Evolutionary conservation across 2,113 vertebrate species (phyloP).

Genomic region (Ictidomys tridecemlineatus): DNA sequence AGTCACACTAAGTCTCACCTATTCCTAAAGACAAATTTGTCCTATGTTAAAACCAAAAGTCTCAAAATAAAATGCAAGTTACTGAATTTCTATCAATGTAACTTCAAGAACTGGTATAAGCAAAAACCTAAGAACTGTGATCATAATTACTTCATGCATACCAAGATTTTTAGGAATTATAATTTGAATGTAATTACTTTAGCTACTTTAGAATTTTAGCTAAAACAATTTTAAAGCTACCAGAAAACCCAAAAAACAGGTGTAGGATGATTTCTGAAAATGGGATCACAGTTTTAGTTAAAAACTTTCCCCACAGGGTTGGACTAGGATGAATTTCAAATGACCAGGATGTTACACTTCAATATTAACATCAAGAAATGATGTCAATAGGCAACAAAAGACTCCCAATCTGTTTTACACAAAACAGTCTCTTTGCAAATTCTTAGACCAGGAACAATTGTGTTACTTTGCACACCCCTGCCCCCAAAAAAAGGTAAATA

Average conservation of each 20-base stretch:
- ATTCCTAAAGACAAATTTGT: background rate
- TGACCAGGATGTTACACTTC: background rate
- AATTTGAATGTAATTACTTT: slow-evolving; percentile 32
- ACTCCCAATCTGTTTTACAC: slow-evolving; percentile 41
- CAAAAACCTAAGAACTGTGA: slow-evolving; percentile 11
- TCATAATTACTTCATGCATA: background rate
- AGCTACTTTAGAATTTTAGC: background rate
- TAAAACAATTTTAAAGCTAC: slow-evolving; percentile 5
- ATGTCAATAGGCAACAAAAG: slow-evolving; percentile 54
- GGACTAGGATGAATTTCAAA: slow-evolving; percentile 57
- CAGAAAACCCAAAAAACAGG: background rate
- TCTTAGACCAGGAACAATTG: slow-evolving; percentile 19
- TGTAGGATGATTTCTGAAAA: slow-evolving; percentile 51
- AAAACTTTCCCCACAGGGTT: slow-evolving; percentile 11
- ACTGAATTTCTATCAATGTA: background rate
- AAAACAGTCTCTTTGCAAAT: slow-evolving; percentile 39
- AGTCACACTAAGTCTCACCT: slow-evolving; percentile 22
- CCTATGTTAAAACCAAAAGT: background rate
- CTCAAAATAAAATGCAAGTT: slow-evolving; percentile 60
- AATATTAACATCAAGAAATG: slow-evolving; percentile 51
- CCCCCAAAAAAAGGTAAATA: slow-evolving; percentile 11
- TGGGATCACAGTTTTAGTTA: slow-evolving; percentile 6
- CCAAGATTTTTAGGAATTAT: slow-evolving; percentile 53
- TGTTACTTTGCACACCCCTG: background rate
- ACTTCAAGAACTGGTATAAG: background rate